A percentile compares a stretch with the other conserved stretches of the same genome.
phyloP scores from a whole-genome alignment of 2,888 invertebrate genomes.

The Callyntrura sp. region DNA sequence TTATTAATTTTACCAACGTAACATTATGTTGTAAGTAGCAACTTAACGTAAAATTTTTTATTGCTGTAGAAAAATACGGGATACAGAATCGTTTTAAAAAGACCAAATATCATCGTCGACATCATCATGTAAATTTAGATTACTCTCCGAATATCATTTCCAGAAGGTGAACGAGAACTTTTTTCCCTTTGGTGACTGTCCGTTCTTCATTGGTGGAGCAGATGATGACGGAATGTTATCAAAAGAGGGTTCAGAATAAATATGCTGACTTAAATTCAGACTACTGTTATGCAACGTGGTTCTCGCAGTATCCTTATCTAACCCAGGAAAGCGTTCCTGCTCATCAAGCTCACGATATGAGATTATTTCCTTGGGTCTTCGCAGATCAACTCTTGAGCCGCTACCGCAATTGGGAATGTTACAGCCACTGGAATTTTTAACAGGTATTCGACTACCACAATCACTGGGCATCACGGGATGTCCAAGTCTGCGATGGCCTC shows the following conservation, averaged over 20 bases:
- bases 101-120: conserved; percentile 27
- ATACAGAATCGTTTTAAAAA: not conserved
- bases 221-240: conserved; percentile 73
- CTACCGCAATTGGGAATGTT: conserved; percentile 61
- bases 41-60: conserved; percentile 14
- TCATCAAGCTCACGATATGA: conserved; percentile 87
- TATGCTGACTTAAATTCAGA: conserved; percentile 83
- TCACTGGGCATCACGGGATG: conserved; percentile 68
- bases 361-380: conserved; percentile 72
- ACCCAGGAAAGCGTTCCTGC: conserved; percentile 87
- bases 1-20: conserved; percentile 13
- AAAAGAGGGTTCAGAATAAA: conserved; percentile 84
- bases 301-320: conserved; percentile 86
- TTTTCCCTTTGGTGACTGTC: conserved; percentile 72
- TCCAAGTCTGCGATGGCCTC: conserved; percentile 67
- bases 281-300: conserved; percentile 84
- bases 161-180: conserved; percentile 84
- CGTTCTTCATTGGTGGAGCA: conserved; percentile 53
- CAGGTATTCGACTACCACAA: conserved; percentile 58
- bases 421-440: conserved; percentile 64
- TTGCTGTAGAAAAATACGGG: conserved; percentile 8
- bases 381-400: conserved; percentile 55
- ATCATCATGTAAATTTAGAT: conserved; percentile 53
- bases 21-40: not conserved
- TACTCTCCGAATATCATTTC: conserved; percentile 79